Percentiles rank a stretch among this genome's conserved stretches.
These are phyloP conservation scores for Ctena decussata DNA, from an alignment of 2,888 invertebrate genomes.

Conservation along the genomic window DNA sequence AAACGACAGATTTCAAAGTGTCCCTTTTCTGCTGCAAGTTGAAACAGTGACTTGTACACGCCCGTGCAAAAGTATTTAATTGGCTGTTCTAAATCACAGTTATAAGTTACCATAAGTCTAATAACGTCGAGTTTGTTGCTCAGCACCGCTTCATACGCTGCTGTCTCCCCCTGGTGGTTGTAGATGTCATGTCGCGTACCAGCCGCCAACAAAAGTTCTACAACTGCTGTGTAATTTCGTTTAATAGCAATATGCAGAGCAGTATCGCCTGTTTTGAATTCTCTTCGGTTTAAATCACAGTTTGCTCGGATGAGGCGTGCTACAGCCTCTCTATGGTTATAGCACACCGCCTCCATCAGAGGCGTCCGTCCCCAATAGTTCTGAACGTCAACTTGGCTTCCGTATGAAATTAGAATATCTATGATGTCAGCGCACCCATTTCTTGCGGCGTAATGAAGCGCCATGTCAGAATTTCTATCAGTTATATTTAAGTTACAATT, in stretches of 20 bases:
- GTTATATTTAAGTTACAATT: slow-evolving; percentile 85
- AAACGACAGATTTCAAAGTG: slow-evolving; percentile 85
- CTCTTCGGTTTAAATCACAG: slow-evolving; percentile 85
- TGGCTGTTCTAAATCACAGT: slow-evolving; percentile 86
- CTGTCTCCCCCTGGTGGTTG: slow-evolving; percentile 86
- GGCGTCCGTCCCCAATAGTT: slow-evolving; percentile 87
- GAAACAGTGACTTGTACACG: slow-evolving; percentile 83
- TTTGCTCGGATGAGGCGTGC: slow-evolving; percentile 80
- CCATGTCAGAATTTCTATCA: slow-evolving; percentile 86
- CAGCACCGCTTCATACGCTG: slow-evolving; percentile 85
- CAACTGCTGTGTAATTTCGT: slow-evolving; percentile 85
- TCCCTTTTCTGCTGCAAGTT: slow-evolving; percentile 84
- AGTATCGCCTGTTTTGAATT: slow-evolving; percentile 86
- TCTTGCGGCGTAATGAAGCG: slow-evolving; percentile 85
- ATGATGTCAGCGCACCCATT: slow-evolving; percentile 86
- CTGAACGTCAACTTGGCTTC: slow-evolving; percentile 85
- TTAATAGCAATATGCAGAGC: slow-evolving; percentile 86
- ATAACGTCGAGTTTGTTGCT: slow-evolving; percentile 85
- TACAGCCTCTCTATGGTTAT: slow-evolving; percentile 86
- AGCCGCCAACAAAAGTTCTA: slow-evolving; percentile 83
- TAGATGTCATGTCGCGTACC: slow-evolving; percentile 85
- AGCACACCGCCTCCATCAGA: slow-evolving; percentile 86
- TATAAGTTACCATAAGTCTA: slow-evolving; percentile 84
- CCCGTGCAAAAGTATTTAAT: slow-evolving; percentile 85
- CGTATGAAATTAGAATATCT: slow-evolving; percentile 83